These are phyloP conservation scores for Strix occidentalis DNA, from an alignment of 2,797 vertebrate genomes.

Conservation along the genomic window DNA sequence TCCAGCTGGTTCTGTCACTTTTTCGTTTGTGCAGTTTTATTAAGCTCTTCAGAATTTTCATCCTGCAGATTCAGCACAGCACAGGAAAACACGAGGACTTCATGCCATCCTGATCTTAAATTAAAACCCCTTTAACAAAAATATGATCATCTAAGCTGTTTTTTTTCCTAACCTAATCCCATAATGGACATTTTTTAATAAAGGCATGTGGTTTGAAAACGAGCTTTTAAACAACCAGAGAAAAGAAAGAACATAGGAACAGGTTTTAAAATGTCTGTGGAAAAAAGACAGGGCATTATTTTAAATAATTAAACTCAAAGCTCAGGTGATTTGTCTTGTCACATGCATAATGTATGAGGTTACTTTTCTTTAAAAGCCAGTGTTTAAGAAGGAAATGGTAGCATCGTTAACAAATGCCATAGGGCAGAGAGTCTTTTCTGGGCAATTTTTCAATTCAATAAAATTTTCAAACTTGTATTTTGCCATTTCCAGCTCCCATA, in stretches of 20 bases:
- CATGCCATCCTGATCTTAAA: background rate
- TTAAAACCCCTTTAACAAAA: background rate
- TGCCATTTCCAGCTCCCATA: slow-evolving; percentile 25
- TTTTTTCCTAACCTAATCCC: background rate
- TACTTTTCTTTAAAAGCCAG: background rate
- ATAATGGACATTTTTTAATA: background rate
- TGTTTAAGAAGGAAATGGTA: background rate
- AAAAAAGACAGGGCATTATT: background rate
- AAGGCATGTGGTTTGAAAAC: background rate
- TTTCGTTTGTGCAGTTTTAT: background rate
- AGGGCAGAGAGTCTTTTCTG: slow-evolving; percentile 3
- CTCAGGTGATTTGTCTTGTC: slow-evolving; percentile 31
- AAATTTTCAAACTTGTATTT: slow-evolving; percentile 44
- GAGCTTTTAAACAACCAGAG: background rate
- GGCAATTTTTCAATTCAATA: slow-evolving; percentile 21
- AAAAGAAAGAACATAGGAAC: background rate
- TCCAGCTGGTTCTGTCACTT: background rate
- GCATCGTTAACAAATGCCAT: background rate
- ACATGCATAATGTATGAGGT: background rate
- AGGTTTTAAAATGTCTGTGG: background rate
- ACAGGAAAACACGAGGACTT: background rate
- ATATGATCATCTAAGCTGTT: background rate
- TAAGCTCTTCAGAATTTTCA: background rate
- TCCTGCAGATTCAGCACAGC: background rate
- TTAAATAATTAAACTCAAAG: slow-evolving; percentile 5